Conservation (phyloP, 2,797 vertebrate species). For the Anableps anableps region DNA sequence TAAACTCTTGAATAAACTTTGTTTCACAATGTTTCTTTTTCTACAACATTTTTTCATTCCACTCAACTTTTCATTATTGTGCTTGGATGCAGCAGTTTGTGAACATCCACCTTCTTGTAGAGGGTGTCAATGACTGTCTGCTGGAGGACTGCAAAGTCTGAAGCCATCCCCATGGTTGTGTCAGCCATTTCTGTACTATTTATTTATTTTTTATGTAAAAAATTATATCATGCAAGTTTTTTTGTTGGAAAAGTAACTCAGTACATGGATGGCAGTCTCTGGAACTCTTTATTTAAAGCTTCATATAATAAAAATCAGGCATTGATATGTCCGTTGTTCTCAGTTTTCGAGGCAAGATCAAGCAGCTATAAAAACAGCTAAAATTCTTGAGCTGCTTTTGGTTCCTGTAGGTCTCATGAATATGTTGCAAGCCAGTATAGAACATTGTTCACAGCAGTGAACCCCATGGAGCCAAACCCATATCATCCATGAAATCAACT, state of each 20-base stretch:
- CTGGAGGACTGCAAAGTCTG: not conserved
- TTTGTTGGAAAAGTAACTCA: not conserved
- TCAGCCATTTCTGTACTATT: not conserved
- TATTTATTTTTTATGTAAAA: not conserved
- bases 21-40: not conserved
- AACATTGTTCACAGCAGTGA: not conserved
- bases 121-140: not conserved
- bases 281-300: not conserved
- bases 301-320: not conserved
- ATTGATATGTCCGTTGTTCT: not conserved
- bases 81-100: not conserved
- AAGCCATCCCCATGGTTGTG: not conserved
- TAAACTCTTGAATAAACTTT: not conserved
- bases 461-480: conserved; percentile 11
- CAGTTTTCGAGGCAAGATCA: not conserved
- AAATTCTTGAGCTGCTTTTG: not conserved
- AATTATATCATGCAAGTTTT: not conserved
- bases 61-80: not conserved
- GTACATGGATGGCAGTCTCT: not conserved
- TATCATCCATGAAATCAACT: conserved; percentile 23
- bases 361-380: not conserved
- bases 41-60: not conserved
- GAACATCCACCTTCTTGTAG: not conserved
- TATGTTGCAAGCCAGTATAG: not conserved
- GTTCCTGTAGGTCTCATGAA: not conserved